Evolutionary conservation across 2,888 invertebrate species (phyloP), one percentile per base, ranked within the genome.

Genomic region (Drosophila tanythrix): DNA sequence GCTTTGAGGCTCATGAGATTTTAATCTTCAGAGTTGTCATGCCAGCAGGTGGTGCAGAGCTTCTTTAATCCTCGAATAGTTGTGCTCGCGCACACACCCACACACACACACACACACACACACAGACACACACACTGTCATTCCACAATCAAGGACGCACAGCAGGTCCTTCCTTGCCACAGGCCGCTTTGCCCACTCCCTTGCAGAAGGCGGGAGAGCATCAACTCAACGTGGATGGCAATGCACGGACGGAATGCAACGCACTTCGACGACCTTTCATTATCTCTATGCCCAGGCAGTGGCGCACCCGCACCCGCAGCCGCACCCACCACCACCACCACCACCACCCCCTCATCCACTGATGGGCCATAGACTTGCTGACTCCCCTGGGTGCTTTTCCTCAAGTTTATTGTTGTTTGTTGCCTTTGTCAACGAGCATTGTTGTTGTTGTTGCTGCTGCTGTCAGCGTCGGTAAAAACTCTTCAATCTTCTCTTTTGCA

Each of bases 191-290:
- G 7, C n/a, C 6, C 31, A 25, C 52, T 25, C 21, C 25, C 2
- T 46, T 46, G 46, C 25, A 8, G 25, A 25, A 13, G 13, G 46
- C 46, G 25, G 63, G 62, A 66, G 60, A 65, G 71, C 89, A 72
- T 67, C 73, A 64, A 62, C 75, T 70, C 53, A 38, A 38, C 48
- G 33, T 38, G 48, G 82, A 76, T 76, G 72, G 81, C 79, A 74
- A 61, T 79, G 67, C 70, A 56, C 56, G 61, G 48, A 56, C 48
- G 61, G 67, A 56, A 62, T 56, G 76, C 70, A 73, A 83, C 89
- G 90, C 89, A 86, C 79, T 90, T 88, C 74, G 90, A 83, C 91
- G 91, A 90, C 90, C 88, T 88, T 90, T 90, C 81, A 90, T 91
- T 91, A 88, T 91, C 86, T 82, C 56, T 38, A n/a, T 40, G 57